phyloP scores from a whole-genome alignment of 2,888 invertebrate genomes.

The Phorcus lineatus region DNA sequence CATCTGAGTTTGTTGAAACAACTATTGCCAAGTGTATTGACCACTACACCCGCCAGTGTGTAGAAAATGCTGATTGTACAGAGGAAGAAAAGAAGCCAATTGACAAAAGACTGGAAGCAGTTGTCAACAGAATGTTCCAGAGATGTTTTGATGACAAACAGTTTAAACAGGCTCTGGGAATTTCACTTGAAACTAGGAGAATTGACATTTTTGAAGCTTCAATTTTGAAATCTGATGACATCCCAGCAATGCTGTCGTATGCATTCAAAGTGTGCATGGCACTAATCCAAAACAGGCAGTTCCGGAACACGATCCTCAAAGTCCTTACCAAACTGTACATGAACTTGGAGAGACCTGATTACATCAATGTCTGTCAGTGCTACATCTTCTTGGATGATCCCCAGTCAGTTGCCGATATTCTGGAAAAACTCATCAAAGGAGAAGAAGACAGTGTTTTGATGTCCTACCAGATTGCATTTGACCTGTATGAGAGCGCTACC shows the following conservation, averaged over 20 bases:
- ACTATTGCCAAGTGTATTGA: slow-evolving; percentile 98
- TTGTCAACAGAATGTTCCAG: slow-evolving; percentile 98
- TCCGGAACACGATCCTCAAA: slow-evolving; percentile 91
- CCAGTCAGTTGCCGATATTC: slow-evolving; percentile 91
- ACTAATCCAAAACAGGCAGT: slow-evolving; percentile 93
- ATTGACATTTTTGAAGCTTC: slow-evolving; percentile 97
- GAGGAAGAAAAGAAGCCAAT: slow-evolving; percentile 78
- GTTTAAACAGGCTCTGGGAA: slow-evolving; percentile 94
- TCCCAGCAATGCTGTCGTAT: slow-evolving; percentile 92
- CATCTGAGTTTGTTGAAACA: slow-evolving; percentile 96
- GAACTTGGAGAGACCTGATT: slow-evolving; percentile 92
- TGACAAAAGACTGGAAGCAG: slow-evolving; percentile 84
- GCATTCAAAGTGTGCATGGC: slow-evolving; percentile 98
- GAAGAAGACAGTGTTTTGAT: slow-evolving; percentile 85
- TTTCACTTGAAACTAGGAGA: slow-evolving; percentile 95
- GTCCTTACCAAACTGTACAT: slow-evolving; percentile 93
- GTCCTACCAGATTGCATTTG: slow-evolving; percentile 99
- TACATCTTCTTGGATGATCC: slow-evolving; percentile 97
- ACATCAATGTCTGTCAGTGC: slow-evolving; percentile 98
- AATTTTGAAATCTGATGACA: slow-evolving; percentile 93
- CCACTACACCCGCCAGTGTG: slow-evolving; percentile 91
- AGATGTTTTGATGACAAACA: slow-evolving; percentile 95
- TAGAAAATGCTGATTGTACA: slow-evolving; percentile 82
- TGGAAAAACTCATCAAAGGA: slow-evolving; percentile 91
- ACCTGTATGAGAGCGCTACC: slow-evolving; percentile 98